Percentiles rank a stretch among this genome's conserved stretches.
Evolutionary conservation across 2,113 vertebrate species (phyloP).

Genomic region (Halcyon malimbica): DNA sequence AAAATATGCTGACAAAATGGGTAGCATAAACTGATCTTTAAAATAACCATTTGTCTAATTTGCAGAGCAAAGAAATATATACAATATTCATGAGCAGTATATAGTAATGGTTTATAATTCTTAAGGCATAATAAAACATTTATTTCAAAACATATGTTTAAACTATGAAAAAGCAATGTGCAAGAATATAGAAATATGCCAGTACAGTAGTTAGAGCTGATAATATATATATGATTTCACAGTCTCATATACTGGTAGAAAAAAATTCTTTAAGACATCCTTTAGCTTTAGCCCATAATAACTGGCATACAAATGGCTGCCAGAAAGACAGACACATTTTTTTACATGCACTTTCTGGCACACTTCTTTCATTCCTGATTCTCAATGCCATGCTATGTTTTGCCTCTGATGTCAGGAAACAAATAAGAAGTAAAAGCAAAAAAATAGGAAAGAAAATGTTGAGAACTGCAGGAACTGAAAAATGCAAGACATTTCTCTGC

Average conservation of each 20-base stretch:
- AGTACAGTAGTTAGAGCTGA: not conserved
- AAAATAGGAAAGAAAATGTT: not conserved
- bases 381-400: not conserved
- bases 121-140: not conserved
- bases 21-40: not conserved
- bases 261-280: not conserved
- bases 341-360: not conserved
- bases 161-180: not conserved
- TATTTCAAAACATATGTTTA: not conserved
- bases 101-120: not conserved
- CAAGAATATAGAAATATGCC: not conserved
- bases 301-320: not conserved
- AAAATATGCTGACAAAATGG: not conserved
- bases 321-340: not conserved
- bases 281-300: not conserved
- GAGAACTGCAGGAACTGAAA: not conserved
- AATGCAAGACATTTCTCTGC: not conserved
- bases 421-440: not conserved
- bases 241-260: not conserved
- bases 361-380: not conserved
- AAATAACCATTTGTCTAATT: not conserved
- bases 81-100: not conserved
- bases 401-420: not conserved
- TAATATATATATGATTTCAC: not conserved
- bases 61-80: not conserved